Conservation (phyloP, 2,113 vertebrate species). For the Callorhinus ursinus region DNA sequence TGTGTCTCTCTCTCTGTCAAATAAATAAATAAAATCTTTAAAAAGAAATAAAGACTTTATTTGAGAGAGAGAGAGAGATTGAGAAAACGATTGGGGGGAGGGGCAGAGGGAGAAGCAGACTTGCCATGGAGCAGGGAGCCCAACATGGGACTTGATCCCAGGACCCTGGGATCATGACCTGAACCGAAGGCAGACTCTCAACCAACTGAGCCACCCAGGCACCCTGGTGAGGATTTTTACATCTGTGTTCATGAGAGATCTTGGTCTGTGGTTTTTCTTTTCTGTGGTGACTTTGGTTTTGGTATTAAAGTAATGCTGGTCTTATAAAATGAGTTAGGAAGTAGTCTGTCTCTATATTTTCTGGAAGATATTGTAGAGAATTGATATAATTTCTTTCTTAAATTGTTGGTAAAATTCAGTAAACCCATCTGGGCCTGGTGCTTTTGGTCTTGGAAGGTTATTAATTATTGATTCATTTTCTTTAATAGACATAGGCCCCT, state of each 20-base stretch:
- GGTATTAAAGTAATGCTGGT: not conserved
- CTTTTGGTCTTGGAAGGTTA: not conserved
- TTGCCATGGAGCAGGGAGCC: too few relatives aligned
- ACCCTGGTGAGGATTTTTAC: not conserved
- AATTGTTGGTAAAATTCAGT: not conserved
- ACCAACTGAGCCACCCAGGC: too few relatives aligned
- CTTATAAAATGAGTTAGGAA: not conserved
- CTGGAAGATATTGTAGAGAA: not conserved
- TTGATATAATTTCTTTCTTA: not conserved
- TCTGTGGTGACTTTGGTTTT: not conserved
- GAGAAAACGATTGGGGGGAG: too few relatives aligned
- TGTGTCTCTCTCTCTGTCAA: too few relatives aligned
- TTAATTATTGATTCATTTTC: constrained; percentile 9
- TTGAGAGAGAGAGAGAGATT: too few relatives aligned
- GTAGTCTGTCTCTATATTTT: not conserved
- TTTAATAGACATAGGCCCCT: not conserved
- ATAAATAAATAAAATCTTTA: too few relatives aligned
- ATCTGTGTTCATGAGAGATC: not conserved
- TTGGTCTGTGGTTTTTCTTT: not conserved
- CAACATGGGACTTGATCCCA: too few relatives aligned
- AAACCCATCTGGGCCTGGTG: not conserved
- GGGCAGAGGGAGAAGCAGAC: too few relatives aligned
- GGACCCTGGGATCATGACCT: too few relatives aligned
- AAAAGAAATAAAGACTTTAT: too few relatives aligned
- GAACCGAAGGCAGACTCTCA: too few relatives aligned